A percentile compares a stretch with the other conserved stretches of the same genome.
These are phyloP conservation scores for Lophotis ruficrista DNA, from an alignment of 2,113 vertebrate species.

Conservation along the genomic window DNA sequence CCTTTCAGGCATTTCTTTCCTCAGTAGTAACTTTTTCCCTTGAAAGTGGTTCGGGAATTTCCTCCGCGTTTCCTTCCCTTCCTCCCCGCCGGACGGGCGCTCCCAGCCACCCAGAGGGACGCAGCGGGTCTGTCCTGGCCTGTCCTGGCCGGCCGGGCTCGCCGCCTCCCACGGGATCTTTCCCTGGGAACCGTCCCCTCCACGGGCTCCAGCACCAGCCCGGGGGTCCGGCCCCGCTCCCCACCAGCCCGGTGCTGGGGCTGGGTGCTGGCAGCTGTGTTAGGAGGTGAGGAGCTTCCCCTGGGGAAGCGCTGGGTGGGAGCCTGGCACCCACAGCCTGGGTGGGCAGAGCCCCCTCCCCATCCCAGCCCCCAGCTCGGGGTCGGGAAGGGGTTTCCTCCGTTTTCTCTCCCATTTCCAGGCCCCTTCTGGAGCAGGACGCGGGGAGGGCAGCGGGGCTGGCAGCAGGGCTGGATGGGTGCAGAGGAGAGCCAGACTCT, in stretches of 20 bases:
- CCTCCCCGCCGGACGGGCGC: background rate
- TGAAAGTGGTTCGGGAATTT: slow-evolving; percentile 53
- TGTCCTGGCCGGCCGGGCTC: fast-evolving
- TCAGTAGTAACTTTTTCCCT: slow-evolving; percentile 34
- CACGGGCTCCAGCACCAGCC: background rate
- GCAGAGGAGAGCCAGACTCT: no score
- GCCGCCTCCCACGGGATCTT: fast-evolving
- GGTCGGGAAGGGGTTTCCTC: background rate
- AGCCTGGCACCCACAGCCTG: fast-evolving
- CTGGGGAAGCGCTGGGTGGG: background rate
- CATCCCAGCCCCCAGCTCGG: background rate
- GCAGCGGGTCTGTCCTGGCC: background rate
- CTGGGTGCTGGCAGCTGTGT: background rate
- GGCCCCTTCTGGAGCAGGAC: background rate
- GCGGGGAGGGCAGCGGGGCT: background rate
- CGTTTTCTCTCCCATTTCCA: background rate
- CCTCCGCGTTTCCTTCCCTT: slow-evolving; percentile 24
- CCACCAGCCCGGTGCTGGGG: background rate
- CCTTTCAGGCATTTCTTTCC: background rate
- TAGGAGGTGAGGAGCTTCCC: background rate
- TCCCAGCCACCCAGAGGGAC: background rate
- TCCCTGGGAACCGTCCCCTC: fast-evolving
- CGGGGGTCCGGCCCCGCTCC: background rate
- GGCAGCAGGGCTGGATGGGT: background rate
- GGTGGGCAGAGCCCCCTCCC: background rate